Percentiles rank a stretch among this genome's conserved stretches.
These are phyloP conservation scores for Cremastobaeus sp. DNA, from an alignment of 2,888 invertebrate species.

Conservation along the genomic window DNA sequence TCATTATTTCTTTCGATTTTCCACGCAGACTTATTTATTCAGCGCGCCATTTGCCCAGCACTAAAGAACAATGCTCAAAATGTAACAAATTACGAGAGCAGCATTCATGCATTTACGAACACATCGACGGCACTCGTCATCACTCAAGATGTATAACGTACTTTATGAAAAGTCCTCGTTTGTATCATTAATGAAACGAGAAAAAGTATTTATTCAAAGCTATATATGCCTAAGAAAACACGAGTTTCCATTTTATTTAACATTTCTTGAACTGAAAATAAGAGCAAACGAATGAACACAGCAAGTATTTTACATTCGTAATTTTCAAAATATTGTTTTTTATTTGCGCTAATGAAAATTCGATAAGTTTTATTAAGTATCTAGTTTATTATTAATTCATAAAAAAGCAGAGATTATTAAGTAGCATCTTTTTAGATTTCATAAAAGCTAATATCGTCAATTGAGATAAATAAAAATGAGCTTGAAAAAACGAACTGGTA, in stretches of 20 bases:
- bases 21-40: slow-evolving; percentile 42
- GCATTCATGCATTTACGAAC: slow-evolving; percentile 44
- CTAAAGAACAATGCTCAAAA: slow-evolving; percentile 45
- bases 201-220: too few relatives aligned
- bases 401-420: too few relatives aligned
- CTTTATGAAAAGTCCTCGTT: slow-evolving; percentile 14
- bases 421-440: too few relatives aligned
- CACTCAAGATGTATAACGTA: slow-evolving; percentile 27
- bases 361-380: too few relatives aligned
- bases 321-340: too few relatives aligned
- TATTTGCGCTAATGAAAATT: too few relatives aligned
- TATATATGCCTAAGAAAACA: slow-evolving; percentile 1
- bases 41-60: slow-evolving; percentile 39
- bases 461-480: slow-evolving; percentile 22
- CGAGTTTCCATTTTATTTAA: slow-evolving; percentile 3
- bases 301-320: too few relatives aligned
- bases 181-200: slow-evolving; percentile 31
- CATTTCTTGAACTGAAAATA: too few relatives aligned
- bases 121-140: slow-evolving; percentile 38
- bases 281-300: too few relatives aligned
- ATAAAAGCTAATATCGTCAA: too few relatives aligned
- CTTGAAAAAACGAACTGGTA: slow-evolving; percentile 13
- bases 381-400: too few relatives aligned
- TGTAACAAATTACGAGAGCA: slow-evolving; percentile 37
- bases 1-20: slow-evolving; percentile 43